Evolutionary conservation across 2,113 vertebrate species (phyloP).

Genomic region (Diadophis punctatus): DNA sequence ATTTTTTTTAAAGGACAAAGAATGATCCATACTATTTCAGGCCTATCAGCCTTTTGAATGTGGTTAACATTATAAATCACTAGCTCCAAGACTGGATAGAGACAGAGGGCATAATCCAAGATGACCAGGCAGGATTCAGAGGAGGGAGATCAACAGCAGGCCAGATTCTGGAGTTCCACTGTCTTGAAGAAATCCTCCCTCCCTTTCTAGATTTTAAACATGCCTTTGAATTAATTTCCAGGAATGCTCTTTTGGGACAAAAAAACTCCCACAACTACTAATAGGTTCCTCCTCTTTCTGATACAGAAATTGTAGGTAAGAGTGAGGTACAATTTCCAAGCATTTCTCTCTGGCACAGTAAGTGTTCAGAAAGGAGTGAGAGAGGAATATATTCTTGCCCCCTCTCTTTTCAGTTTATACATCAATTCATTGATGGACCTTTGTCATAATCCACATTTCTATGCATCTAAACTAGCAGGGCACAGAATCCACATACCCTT

Average conservation of each 20-base stretch:
- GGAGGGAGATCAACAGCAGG: too few relatives aligned
- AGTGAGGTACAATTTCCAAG: neutral
- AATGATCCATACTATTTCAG: neutral
- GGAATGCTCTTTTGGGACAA: neutral
- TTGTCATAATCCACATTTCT: neutral
- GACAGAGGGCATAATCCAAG: neutral
- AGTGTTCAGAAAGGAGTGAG: neutral
- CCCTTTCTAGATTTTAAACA: neutral
- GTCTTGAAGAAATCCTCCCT: neutral
- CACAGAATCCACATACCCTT: neutral
- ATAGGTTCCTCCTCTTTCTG: neutral
- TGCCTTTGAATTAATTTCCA: neutral
- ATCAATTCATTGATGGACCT: neutral
- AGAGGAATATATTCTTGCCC: neutral
- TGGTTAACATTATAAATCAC: neutral
- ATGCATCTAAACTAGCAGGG: neutral
- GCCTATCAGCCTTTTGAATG: neutral
- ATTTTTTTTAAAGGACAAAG: neutral
- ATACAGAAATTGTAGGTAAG: neutral
- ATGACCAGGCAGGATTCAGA: neutral
- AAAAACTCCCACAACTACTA: neutral
- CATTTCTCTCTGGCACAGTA: neutral
- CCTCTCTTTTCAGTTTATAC: neutral
- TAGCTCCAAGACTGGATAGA: neutral
- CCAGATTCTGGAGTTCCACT: neutral